These are phyloP conservation scores for Mus spretus DNA, from an alignment of 2,797 vertebrate genomes.

Conservation along the genomic window DNA sequence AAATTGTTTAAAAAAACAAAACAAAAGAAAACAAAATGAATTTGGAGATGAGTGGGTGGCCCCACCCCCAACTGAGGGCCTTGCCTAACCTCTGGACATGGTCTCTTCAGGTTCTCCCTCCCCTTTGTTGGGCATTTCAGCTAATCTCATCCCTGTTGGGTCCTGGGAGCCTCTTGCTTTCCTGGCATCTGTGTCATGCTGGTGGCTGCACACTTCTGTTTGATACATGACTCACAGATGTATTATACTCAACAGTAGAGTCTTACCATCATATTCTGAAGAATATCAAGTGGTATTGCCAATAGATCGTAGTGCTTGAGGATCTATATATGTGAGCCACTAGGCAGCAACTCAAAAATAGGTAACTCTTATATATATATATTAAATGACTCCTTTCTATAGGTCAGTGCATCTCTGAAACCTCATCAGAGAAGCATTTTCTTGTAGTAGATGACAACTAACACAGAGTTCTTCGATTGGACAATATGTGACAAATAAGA, in stretches of 20 bases:
- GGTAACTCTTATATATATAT: not conserved
- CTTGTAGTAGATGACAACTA: not conserved
- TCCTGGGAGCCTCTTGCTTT: too few relatives aligned
- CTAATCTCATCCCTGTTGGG: too few relatives aligned
- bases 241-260: not conserved
- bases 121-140: too few relatives aligned
- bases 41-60: too few relatives aligned
- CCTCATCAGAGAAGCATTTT: not conserved
- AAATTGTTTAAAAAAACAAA: too few relatives aligned
- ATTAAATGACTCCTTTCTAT: not conserved
- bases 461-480: not conserved
- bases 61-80: too few relatives aligned
- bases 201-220: too few relatives aligned
- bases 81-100: too few relatives aligned
- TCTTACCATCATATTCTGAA: not conserved
- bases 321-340: not conserved
- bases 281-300: not conserved
- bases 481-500: not conserved
- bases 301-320: not conserved
- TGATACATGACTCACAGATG: not conserved
- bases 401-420: not conserved
- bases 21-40: too few relatives aligned
- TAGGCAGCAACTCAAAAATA: not conserved
- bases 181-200: too few relatives aligned
- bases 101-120: too few relatives aligned